phyloP scores from a whole-genome alignment of 2,888 invertebrate genomes.

The Eilema sororculum region DNA sequence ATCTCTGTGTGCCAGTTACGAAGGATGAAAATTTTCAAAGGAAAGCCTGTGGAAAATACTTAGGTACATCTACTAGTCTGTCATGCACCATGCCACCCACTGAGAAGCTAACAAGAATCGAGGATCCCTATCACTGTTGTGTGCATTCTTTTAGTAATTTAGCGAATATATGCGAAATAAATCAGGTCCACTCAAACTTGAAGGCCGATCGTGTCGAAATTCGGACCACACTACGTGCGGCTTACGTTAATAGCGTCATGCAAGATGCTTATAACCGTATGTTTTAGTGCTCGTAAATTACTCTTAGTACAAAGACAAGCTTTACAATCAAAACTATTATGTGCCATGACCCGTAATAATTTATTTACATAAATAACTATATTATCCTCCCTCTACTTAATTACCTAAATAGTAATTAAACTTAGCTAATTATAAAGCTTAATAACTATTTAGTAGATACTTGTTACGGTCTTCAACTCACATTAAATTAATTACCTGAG shows the following conservation, averaged over 20 bases:
- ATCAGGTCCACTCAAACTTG: constrained; percentile 64
- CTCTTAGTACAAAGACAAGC: constrained; percentile 33
- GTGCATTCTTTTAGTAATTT: constrained; percentile 73
- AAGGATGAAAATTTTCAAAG: too few species aligned
- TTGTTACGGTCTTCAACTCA: constrained; percentile 32
- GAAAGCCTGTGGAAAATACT: too few species aligned
- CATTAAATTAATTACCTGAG: constrained; percentile 41
- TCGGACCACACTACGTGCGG: constrained; percentile 69
- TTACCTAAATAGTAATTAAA: constrained; percentile 54
- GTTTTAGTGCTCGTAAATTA: constrained; percentile 48
- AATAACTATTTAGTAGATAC: not conserved
- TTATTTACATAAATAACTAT: constrained; percentile 55
- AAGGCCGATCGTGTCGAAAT: constrained; percentile 69
- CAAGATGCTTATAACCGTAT: constrained; percentile 51
- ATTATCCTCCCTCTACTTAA: constrained; percentile 47
- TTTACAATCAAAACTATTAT: constrained; percentile 47
- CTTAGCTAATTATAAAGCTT: constrained; percentile 48
- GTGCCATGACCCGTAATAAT: constrained; percentile 48
- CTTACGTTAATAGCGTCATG: constrained; percentile 38
- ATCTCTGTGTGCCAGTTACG: constrained; percentile 27
- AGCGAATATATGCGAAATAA: constrained; percentile 71
- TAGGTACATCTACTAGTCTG: too few species aligned
- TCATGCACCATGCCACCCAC: too few species aligned
- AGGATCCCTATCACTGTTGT: not conserved
- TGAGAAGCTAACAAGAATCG: too few species aligned